These are phyloP conservation scores for Tragulus kanchil DNA, from an alignment of 2,113 vertebrate genomes.

Conservation along the genomic window DNA sequence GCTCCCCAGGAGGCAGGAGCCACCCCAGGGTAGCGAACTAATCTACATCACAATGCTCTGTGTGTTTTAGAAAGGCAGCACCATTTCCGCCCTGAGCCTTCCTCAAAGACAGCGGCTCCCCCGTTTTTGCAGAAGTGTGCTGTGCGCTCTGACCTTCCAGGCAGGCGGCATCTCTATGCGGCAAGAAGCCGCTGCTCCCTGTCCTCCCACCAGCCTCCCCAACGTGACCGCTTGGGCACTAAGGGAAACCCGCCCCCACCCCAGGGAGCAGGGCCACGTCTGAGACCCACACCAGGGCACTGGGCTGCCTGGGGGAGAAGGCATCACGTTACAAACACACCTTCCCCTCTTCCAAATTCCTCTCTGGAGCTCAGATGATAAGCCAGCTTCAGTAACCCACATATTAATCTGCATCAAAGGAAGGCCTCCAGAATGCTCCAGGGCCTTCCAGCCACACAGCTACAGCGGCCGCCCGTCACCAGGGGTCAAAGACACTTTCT, in stretches of 20 bases:
- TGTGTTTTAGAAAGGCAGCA: conserved; percentile 32
- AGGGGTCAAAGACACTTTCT: background rate
- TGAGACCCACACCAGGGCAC: fast-evolving
- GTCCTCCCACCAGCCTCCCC: background rate
- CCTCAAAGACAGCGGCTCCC: background rate
- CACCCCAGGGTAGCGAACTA: background rate
- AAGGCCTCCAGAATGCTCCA: background rate
- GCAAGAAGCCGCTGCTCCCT: background rate
- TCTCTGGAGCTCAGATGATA: background rate
- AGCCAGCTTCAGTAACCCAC: background rate
- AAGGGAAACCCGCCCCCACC: background rate
- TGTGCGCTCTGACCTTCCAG: background rate
- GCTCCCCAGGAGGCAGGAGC: background rate
- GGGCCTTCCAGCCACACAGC: background rate
- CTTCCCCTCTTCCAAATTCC: background rate
- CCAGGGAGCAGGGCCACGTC: fast-evolving
- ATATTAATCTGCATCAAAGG: background rate
- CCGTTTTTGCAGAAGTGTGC: background rate
- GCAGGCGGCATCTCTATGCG: background rate
- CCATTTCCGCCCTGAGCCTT: background rate
- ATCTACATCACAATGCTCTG: background rate
- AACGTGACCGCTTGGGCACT: fast-evolving
- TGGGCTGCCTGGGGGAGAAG: background rate
- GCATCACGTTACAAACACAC: background rate
- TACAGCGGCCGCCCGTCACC: background rate